Evolutionary conservation across 2,888 invertebrate species (phyloP), one percentile per base, ranked within the genome.

Genomic region (Thumatha senex): DNA sequence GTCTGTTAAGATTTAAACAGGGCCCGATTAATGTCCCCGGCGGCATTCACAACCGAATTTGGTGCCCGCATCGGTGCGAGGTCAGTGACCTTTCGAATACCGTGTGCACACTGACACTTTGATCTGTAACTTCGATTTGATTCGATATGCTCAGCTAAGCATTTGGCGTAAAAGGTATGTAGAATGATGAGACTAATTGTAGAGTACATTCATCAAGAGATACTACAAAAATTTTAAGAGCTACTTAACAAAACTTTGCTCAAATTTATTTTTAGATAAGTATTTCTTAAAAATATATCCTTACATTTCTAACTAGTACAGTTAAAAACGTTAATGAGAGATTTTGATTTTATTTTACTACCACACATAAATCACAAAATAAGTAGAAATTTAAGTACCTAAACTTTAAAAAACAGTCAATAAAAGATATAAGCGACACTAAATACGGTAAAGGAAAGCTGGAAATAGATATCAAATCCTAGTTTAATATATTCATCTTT

Each of bases 11-110:
- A 57, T 48, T 67, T 67, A 73, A 76, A 54, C 36, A 56, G 74
- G 81, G 76, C 78, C 78, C 84, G 85, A 89, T 86, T 86, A 86
- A 85, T 84, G 85, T 83, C 83, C 72, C 71, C 78, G 70, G 67
- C 70, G 74, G 70, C 69, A 73, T 71, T 73, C 70, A 71, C 78
- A 80, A 76, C 86, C 78, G 78, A 88, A 88, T 86, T 86, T 67
- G 84, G 82, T 75, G 80, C 85, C 84, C 83, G 83, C 84, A 84
- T 81, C 69, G 77, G 76, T 40, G 48, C 51, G 72, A 58, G 86
- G 84, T 86, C 85, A 59, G 30, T 64, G 84, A 84, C 86, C 89
- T 76, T 56, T 70, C 63, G 60, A 62, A 58, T 58, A 58, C 68
- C 64, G 72, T 62, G 70, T 63, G 61, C 67, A 72, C 78, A 79